Evolutionary conservation across 2,113 vertebrate species (phyloP).

Genomic region (Trochalopteron elliotii): DNA sequence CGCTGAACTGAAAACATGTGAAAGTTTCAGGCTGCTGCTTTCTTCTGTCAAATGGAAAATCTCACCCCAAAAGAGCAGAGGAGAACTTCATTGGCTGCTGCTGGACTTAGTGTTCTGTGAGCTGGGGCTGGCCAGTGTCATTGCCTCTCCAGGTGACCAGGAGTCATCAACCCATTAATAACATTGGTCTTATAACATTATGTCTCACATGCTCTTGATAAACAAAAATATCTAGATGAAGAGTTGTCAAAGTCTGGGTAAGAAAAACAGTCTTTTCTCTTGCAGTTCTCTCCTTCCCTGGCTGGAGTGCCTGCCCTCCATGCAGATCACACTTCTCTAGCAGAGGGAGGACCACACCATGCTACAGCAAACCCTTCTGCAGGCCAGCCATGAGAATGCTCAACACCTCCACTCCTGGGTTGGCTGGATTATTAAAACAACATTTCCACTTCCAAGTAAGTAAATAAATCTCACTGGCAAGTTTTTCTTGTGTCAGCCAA

Average conservation of each 20-base stretch:
- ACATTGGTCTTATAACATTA: neutral
- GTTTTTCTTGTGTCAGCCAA: constrained; percentile 44
- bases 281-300: neutral
- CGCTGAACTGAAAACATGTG: neutral
- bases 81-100: neutral
- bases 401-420: neutral
- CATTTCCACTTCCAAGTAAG: constrained; percentile 44
- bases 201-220: neutral
- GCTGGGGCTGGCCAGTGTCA: neutral
- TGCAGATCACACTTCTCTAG: neutral
- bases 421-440: constrained; percentile 44
- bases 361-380: neutral
- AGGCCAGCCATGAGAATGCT: neutral
- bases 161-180: neutral
- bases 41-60: neutral
- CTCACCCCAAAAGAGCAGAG: neutral
- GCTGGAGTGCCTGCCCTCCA: neutral
- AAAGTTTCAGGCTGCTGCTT: neutral
- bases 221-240: neutral
- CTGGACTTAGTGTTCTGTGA: neutral
- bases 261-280: neutral
- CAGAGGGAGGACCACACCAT: neutral
- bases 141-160: neutral
- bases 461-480: constrained; percentile 41
- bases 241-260: neutral